Base-by-base conservation (phyloP, 2,113 vertebrate genomes). In the Chamaea fasciata region DNA sequence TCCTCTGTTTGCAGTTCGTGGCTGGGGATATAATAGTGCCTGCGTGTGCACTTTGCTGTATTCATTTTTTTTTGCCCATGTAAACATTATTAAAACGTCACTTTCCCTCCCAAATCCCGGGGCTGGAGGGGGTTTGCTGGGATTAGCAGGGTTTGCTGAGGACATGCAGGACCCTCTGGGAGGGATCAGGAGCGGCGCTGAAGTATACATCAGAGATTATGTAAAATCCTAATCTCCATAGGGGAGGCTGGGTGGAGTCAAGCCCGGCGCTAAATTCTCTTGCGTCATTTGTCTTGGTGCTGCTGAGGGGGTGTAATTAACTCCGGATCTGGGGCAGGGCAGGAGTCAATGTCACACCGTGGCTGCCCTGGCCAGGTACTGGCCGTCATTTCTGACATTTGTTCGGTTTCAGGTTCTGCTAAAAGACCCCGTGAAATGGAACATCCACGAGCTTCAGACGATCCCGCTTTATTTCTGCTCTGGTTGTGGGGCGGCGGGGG, bases 381-480 rank as follows among this genome's bases (percentile, higher is more conserved):
- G 12, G 13, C 10, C 0, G 0, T 10, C 10, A 1, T 0, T 12
- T 3, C 49, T 9, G 0, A 6, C 20, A 4, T 13, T 9, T 39
- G 24, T 12, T 11, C n/a, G n/a, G 5, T 49, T 18, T 2, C 37
- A 44, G 11, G 4, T 83, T 41, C 37, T 64, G 53, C 2, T 74
- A 3, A 24, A 69, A 49, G 3, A 3, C 7, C 30, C 5, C 22
- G 0, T 7, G 27, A 18, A 50, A 35, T 0, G 11, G 4, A 1
- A 7, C 4, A 4, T n/a, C 16, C 5, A 1, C 0, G 5, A n/a
- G 56, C 49, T 14, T 24, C 4, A 3, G 44, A 1, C 13, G 68
- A n/a, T 18, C 12, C 11, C 3, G 1, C 13, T 30, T 79, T 30
- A 33, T 35, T 50, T 46, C 47, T 15, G 21, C 9, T 1, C 49